These are phyloP conservation scores for Eupithecia insigniata DNA, from an alignment of 2,888 invertebrate species.

Conservation along the genomic window DNA sequence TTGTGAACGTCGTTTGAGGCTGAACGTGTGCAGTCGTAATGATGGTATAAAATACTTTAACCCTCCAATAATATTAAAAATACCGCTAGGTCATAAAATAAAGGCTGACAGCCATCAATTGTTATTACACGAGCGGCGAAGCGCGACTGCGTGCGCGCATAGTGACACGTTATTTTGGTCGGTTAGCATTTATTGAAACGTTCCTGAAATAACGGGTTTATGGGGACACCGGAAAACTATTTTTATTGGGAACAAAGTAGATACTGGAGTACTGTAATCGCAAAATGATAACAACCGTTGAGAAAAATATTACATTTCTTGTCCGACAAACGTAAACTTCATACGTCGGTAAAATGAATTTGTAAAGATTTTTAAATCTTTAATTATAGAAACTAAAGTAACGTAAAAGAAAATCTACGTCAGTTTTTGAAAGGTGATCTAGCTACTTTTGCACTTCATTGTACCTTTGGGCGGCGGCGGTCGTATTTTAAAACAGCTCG, in stretches of 20 bases:
- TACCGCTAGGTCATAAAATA: constrained; percentile 15
- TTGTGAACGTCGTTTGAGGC: background rate
- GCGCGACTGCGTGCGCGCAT: constrained; percentile 1
- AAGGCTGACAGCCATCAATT: constrained; percentile 13
- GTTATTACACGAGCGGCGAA: background rate
- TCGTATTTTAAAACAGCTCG: constrained; percentile 68
- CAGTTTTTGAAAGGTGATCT: constrained; percentile 10
- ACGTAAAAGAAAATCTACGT: background rate
- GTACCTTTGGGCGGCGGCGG: constrained; percentile 49
- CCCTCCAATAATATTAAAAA: constrained; percentile 16
- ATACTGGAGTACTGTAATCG: constrained; percentile 29
- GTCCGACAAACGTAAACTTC: background rate
- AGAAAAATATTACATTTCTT: constrained; percentile 4
- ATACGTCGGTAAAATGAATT: background rate
- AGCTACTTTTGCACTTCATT: constrained; percentile 24
- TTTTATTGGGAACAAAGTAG: constrained; percentile 48
- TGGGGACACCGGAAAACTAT: constrained; percentile 42
- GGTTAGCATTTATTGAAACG: background rate
- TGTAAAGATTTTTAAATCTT: no score
- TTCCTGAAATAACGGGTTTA: constrained; percentile 30
- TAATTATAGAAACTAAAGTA: background rate
- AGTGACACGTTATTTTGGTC: constrained; percentile 20
- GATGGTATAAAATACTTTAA: constrained; percentile 5
- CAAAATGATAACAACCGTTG: constrained; percentile 4
- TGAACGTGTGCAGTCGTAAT: background rate